Base-by-base conservation (phyloP, 2,797 vertebrate genomes). In the Syngnathus rostellatus region DNA sequence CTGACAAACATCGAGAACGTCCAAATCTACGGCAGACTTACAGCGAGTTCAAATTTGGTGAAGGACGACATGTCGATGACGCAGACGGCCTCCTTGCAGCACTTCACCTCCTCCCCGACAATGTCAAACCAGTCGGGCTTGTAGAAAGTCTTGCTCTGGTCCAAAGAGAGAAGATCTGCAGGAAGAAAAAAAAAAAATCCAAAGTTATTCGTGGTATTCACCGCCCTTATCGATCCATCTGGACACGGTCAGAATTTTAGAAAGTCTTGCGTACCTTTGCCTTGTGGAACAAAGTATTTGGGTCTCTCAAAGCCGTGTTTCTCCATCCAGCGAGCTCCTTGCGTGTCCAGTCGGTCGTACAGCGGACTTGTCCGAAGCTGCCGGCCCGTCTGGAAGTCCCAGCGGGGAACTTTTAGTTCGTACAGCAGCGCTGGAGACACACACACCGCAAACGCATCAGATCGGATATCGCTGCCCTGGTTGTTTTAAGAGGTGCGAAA, bases 51-150 rank as follows among this genome's bases (percentile, higher is more conserved):
- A 64, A 99, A 99, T 88, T 99, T 99, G 61, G 97, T 99, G 80
- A 99, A 99, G 74, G 97, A 99, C 0, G 97, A 99, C 97, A 99
- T 99, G 89, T 99, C 97, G 8, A 99, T 97, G 72, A 98, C 94
- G 73, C 95, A 98, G 62, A 97, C 96, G 0, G 96, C 97, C 78
- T 98, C 97, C 84, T 99, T 99, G 78, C 97, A 97, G 90, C 96
- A 98, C 86, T 97, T 97, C 72, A 99, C 97, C 85, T 99, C 97
- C 0, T 93, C 89, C 54, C 95, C 95, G 50, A 99, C 97, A 0
- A 99, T 97, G 77, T 99, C 96, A 78, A 99, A 99, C 97, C 97
- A 99, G 82, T 98, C 95, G 0, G 97, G 97, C 76, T 98, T 99
- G 78, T 98, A 99, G 87, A 99, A 99, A 41, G 97, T 99, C 85